These are phyloP conservation scores for Sebastes taczanowskii DNA, from an alignment of 2,797 vertebrate genomes.

Conservation along the genomic window DNA sequence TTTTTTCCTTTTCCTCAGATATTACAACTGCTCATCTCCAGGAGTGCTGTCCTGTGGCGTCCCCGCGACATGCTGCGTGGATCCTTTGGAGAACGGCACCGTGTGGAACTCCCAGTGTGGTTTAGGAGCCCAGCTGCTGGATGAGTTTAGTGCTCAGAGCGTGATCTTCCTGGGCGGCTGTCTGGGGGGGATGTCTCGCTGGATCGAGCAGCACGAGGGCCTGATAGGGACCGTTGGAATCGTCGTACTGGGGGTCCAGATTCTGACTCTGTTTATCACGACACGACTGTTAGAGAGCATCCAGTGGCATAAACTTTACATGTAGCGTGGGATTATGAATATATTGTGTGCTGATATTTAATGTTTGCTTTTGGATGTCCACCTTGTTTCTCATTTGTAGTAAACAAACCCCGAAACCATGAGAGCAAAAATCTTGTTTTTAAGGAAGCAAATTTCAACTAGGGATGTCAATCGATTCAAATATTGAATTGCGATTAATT, in stretches of 20 bases:
- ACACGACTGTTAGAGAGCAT: slow-evolving; percentile 78
- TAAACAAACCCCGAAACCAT: neutral
- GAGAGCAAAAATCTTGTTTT: neutral
- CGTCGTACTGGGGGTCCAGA: slow-evolving; percentile 74
- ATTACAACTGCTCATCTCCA: slow-evolving; percentile 92
- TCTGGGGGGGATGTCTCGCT: slow-evolving; percentile 78
- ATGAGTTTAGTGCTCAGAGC: slow-evolving; percentile 72
- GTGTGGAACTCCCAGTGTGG: slow-evolving; percentile 89
- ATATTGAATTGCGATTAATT: no score
- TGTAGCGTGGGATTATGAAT: neutral
- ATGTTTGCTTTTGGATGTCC: neutral
- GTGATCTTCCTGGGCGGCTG: slow-evolving; percentile 87
- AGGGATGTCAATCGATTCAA: no score
- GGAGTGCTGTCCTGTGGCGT: slow-evolving; percentile 89
- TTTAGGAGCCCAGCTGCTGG: slow-evolving; percentile 77
- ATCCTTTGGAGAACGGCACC: slow-evolving; percentile 84
- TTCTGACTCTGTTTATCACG: slow-evolving; percentile 76
- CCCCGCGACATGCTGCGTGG: slow-evolving; percentile 90
- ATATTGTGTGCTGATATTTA: neutral
- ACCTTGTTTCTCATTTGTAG: neutral
- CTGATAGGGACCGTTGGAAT: slow-evolving; percentile 43
- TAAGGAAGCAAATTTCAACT: neutral
- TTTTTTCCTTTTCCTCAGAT: slow-evolving; percentile 74
- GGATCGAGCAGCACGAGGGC: slow-evolving; percentile 78
- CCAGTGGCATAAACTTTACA: slow-evolving; percentile 50